Conservation (phyloP, 2,113 vertebrate species). For the Cheilinus undulatus region DNA sequence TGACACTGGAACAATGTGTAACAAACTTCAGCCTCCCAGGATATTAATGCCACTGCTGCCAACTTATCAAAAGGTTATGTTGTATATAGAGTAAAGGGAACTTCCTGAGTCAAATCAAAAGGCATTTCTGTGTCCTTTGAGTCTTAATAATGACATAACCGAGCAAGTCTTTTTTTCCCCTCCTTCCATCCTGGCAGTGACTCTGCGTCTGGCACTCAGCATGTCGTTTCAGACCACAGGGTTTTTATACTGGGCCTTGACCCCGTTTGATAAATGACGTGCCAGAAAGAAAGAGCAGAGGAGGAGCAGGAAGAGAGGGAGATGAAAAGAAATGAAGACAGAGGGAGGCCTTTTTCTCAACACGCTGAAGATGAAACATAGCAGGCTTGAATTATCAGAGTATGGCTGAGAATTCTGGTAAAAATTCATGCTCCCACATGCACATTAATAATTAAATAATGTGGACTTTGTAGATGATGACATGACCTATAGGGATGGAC, state of each 20-base stretch:
- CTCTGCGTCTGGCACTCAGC: slow-evolving; percentile 20
- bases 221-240: slow-evolving; percentile 43
- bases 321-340: neutral
- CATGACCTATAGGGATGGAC: too few relatives aligned
- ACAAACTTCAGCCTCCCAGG: neutral
- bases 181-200: slow-evolving; percentile 7
- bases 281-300: slow-evolving; percentile 49
- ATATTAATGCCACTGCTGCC: too few relatives aligned
- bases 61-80: slow-evolving; percentile 41
- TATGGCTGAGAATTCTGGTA: neutral
- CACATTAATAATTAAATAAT: neutral
- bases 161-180: slow-evolving; percentile 15
- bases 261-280: slow-evolving; percentile 58
- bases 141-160: neutral
- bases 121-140: neutral
- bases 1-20: too few relatives aligned
- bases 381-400: neutral
- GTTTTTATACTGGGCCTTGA: slow-evolving; percentile 45
- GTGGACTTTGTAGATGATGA: neutral
- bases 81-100: slow-evolving; percentile 18
- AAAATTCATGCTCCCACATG: neutral
- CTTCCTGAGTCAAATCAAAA: neutral
- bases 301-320: slow-evolving; percentile 19
- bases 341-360: slow-evolving; percentile 25
- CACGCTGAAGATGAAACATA: slow-evolving; percentile 27